These are phyloP conservation scores for Barbus barbus DNA, from an alignment of 2,113 vertebrate genomes.

Conservation along the genomic window DNA sequence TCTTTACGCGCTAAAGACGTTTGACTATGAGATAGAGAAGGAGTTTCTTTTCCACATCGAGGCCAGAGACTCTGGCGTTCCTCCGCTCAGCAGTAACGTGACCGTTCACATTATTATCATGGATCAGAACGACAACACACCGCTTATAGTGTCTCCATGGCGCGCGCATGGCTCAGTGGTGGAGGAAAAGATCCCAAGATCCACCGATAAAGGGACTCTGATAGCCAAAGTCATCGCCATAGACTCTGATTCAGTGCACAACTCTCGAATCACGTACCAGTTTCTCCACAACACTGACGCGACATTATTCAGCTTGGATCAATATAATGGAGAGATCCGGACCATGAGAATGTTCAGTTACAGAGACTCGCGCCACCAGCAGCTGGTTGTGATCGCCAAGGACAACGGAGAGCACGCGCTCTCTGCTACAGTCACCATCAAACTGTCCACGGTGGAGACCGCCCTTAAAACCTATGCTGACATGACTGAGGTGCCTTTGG, in stretches of 20 bases:
- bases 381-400: conserved; percentile 70
- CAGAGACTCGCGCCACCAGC: conserved; percentile 67
- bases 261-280: conserved; percentile 72
- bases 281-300: conserved; percentile 69
- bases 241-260: conserved; percentile 70
- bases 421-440: conserved; percentile 76
- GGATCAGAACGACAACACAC: conserved; percentile 77
- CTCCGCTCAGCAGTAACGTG: conserved; percentile 66
- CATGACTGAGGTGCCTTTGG: conserved; percentile 66
- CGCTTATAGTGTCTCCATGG: conserved; percentile 71
- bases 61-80: conserved; percentile 56
- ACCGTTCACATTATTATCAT: conserved; percentile 73
- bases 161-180: conserved; percentile 70
- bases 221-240: conserved; percentile 61
- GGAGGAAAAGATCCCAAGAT: conserved; percentile 66
- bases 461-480: conserved; percentile 71
- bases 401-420: conserved; percentile 74
- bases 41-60: conserved; percentile 55
- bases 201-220: conserved; percentile 49
- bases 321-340: conserved; percentile 52
- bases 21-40: conserved; percentile 60
- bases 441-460: conserved; percentile 77
- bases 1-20: conserved; percentile 58
- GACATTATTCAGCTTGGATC: conserved; percentile 68
- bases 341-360: conserved; percentile 70